Evolutionary conservation across 30 jellyfish, hydroid and myxozoan genomes (phyloP).

Genomic region (Pelagia noctiluca): DNA sequence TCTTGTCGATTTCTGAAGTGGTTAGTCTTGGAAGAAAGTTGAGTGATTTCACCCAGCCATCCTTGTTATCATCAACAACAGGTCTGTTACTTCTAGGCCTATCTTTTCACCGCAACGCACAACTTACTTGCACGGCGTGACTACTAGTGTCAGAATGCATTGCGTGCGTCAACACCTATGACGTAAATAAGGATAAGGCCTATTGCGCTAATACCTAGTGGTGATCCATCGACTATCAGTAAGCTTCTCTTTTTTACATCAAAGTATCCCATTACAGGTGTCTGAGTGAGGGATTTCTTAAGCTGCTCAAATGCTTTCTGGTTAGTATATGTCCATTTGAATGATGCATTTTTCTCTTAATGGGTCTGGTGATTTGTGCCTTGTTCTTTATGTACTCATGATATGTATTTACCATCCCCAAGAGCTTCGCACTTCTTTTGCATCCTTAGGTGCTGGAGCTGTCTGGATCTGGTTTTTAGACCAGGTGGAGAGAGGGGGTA

Average conservation of each 20-base stretch:
- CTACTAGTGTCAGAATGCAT: too few relatives aligned
- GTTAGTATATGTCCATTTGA: slow-evolving; percentile 35
- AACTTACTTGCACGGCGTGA: too few relatives aligned
- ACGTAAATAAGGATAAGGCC: too few relatives aligned
- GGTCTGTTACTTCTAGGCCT: too few relatives aligned
- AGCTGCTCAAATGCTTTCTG: slow-evolving; percentile 34
- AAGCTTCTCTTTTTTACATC: not conserved
- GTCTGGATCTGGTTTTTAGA: slow-evolving; percentile 57
- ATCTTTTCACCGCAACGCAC: too few relatives aligned
- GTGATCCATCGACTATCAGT: slow-evolving; percentile 12
- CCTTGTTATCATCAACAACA: too few relatives aligned
- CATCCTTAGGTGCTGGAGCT: slow-evolving; percentile 36
- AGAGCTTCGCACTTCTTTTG: slow-evolving; percentile 42
- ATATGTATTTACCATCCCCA: slow-evolving; percentile 43
- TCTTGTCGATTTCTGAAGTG: too few relatives aligned
- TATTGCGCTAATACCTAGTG: not conserved
- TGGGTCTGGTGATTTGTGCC: slow-evolving; percentile 21
- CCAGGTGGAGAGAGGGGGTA: too few relatives aligned
- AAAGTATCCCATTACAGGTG: slow-evolving; percentile 9
- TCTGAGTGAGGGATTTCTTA: not conserved
- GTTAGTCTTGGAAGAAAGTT: too few relatives aligned
- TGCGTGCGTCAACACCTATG: too few relatives aligned
- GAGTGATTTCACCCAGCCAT: too few relatives aligned
- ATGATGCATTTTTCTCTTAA: slow-evolving; percentile 18
- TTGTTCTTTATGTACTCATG: slow-evolving; percentile 18